Conservation (phyloP, 2,888 invertebrate species). For the Parasteatoda lunata region DNA sequence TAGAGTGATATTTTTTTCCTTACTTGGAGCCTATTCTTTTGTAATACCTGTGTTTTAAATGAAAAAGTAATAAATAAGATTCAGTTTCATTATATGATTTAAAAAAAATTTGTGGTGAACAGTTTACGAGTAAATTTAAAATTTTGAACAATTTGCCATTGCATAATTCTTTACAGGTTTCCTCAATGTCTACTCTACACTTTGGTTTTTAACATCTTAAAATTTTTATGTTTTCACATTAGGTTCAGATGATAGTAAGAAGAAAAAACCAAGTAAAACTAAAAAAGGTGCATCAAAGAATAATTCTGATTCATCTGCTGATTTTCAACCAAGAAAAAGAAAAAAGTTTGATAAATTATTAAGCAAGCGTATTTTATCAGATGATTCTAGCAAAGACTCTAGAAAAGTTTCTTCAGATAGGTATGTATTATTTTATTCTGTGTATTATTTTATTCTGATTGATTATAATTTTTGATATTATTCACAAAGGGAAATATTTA, state of each 20-base stretch:
- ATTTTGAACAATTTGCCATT: no score
- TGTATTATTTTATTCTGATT: not conserved
- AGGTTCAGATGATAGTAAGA: not conserved
- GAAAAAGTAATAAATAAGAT: no score
- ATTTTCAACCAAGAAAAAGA: constrained; percentile 50
- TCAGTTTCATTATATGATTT: no score
- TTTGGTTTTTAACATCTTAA: not conserved
- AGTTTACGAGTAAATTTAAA: no score
- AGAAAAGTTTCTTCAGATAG: constrained; percentile 13
- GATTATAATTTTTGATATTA: not conserved
- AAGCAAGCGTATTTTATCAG: constrained; percentile 20
- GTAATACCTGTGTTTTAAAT: no score
- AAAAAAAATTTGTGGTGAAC: no score
- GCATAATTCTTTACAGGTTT: no score
- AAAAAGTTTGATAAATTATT: constrained; percentile 48
- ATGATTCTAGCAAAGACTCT: constrained; percentile 13
- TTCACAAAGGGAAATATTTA: not conserved
- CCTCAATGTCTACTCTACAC: no score
- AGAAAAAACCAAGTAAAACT: constrained; percentile 4
- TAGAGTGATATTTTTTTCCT: no score
- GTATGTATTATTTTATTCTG: constrained; percentile 8
- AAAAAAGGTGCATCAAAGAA: not conserved
- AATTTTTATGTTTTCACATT: not conserved
- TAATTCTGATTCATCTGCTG: constrained; percentile 29
- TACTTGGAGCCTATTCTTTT: no score